Conservation (phyloP, 35 echinoderm and acorn worm species). For the Apostichopus japonicus region DNA sequence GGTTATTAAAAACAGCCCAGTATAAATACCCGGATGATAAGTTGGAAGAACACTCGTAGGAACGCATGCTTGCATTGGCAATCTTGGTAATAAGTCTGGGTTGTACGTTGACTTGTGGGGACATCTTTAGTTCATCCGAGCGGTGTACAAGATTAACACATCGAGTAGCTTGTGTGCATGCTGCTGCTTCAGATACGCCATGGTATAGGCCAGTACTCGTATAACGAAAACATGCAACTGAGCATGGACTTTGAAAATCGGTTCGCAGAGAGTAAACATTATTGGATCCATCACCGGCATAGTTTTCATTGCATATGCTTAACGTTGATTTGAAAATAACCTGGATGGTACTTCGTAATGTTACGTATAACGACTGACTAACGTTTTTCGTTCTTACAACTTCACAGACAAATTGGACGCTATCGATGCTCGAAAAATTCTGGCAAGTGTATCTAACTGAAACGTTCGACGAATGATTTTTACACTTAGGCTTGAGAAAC, state of each 20-base stretch:
- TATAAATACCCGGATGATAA: background rate
- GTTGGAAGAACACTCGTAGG: background rate
- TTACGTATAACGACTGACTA: background rate
- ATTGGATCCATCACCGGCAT: background rate
- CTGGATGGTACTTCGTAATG: background rate
- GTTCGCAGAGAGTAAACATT: no score
- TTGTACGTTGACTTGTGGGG: background rate
- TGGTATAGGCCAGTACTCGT: background rate
- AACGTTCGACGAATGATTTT: background rate
- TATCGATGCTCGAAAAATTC: background rate
- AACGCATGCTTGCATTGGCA: background rate
- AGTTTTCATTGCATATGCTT: background rate
- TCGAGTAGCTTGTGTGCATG: background rate
- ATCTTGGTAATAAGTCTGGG: background rate
- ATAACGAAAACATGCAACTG: background rate
- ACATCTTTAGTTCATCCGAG: no score
- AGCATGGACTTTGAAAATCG: background rate
- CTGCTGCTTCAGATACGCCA: background rate
- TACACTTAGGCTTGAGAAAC: background rate
- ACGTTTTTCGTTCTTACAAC: background rate
- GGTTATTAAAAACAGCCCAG: background rate
- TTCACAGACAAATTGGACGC: background rate
- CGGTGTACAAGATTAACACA: background rate
- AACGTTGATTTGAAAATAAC: background rate
- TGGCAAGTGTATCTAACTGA: background rate